These are phyloP conservation scores for Trichogramma pretiosum DNA, from an alignment of 1,140 invertebrate species.

Conservation along the genomic window DNA sequence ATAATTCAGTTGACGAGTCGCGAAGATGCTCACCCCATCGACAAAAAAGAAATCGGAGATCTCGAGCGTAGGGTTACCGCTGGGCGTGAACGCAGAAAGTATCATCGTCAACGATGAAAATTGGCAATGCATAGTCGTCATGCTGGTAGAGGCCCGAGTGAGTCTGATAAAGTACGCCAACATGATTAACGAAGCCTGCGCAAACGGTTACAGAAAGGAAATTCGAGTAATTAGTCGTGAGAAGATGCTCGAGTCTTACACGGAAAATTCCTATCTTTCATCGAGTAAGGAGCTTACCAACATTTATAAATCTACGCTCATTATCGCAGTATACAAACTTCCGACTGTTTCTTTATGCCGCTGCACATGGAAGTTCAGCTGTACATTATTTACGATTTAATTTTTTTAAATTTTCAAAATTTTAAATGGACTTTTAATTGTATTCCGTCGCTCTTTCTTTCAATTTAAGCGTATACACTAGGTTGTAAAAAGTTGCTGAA, in stretches of 20 bases:
- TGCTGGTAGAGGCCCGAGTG: conserved; percentile 28
- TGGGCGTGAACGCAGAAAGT: not conserved
- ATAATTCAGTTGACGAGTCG: too few species aligned
- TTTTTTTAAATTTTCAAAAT: too few species aligned
- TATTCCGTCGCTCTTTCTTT: too few species aligned
- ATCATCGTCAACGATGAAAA: conserved; percentile 29
- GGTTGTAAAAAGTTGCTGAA: too few species aligned
- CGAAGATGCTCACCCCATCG: too few species aligned
- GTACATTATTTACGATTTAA: too few species aligned
- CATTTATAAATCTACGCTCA: not conserved
- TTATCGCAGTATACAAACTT: not conserved
- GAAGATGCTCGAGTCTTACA: conserved; percentile 6
- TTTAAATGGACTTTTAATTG: too few species aligned
- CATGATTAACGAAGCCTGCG: conserved; percentile 25
- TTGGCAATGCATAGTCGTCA: conserved; percentile 31
- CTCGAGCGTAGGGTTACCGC: not conserved
- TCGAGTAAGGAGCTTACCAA: not conserved
- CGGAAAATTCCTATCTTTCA: not conserved
- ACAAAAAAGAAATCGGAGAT: conserved; percentile 2
- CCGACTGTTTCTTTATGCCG: not conserved
- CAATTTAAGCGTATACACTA: too few species aligned
- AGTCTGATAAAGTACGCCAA: conserved; percentile 21
- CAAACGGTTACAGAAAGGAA: conserved; percentile 22
- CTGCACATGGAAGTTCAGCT: not conserved
- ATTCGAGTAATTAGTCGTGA: conserved; percentile 20